Evolutionary conservation across 2,888 invertebrate species (phyloP).

Genomic region (Epistrophella euchroma): DNA sequence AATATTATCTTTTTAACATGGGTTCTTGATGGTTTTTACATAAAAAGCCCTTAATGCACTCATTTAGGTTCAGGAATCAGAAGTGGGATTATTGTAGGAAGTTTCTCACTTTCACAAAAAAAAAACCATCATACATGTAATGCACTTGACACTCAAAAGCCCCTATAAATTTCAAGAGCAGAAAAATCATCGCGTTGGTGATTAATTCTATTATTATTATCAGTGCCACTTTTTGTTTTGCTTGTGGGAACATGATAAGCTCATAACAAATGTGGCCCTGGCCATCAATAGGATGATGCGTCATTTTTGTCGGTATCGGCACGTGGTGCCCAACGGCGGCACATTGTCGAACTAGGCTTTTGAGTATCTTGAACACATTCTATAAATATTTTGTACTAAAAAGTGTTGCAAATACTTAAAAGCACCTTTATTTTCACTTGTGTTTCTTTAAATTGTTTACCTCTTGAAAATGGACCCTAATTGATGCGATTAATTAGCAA

Average conservation of each 20-base stretch:
- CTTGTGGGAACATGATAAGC: background rate
- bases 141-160: slow-evolving; percentile 39
- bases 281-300: slow-evolving; percentile 36
- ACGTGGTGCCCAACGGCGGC: background rate
- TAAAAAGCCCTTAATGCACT: slow-evolving; percentile 11
- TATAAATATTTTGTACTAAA: slow-evolving; percentile 16
- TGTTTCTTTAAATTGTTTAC: slow-evolving; percentile 49
- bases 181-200: slow-evolving; percentile 20
- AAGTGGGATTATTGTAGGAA: slow-evolving; percentile 20
- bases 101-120: slow-evolving; percentile 3
- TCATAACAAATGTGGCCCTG: slow-evolving; percentile 10
- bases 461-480: slow-evolving; percentile 55
- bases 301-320: background rate
- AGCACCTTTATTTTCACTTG: slow-evolving; percentile 30
- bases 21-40: background rate
- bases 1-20: slow-evolving; percentile 14
- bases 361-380: slow-evolving; percentile 2
- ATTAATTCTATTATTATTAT: slow-evolving; percentile 39
- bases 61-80: slow-evolving; percentile 43
- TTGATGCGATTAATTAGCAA: slow-evolving; percentile 68
- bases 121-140: background rate
- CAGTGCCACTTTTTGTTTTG: slow-evolving; percentile 6
- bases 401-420: slow-evolving; percentile 34
- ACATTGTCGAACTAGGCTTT: background rate
- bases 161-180: slow-evolving; percentile 30